Evolutionary conservation across 2,113 vertebrate genomes (phyloP).

Genomic region (Ictidomys tridecemlineatus): DNA sequence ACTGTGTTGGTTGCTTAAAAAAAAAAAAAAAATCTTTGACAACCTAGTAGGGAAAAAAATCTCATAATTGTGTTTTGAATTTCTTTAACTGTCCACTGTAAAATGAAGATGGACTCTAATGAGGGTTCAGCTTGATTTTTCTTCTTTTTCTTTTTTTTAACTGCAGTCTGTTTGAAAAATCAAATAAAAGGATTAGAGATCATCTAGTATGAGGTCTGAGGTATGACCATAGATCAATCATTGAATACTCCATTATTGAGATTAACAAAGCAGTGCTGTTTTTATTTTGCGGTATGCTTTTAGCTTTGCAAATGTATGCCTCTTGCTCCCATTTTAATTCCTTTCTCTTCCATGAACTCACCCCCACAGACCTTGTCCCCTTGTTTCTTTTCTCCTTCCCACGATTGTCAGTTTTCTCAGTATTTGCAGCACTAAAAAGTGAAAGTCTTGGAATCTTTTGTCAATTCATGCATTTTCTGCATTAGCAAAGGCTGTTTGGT

Average conservation of each 20-base stretch:
- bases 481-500: conserved; percentile 56
- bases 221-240: background rate
- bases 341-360: conserved; percentile 27
- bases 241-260: background rate
- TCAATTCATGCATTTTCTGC: conserved; percentile 68
- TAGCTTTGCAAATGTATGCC: conserved; percentile 13
- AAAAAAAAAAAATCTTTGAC: background rate
- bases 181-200: conserved; percentile 9
- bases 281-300: conserved; percentile 39
- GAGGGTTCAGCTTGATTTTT: background rate
- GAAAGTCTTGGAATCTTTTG: conserved; percentile 72
- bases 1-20: background rate
- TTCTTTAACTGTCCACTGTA: background rate
- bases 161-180: background rate
- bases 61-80: background rate
- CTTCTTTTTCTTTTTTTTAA: background rate
- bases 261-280: conserved; percentile 43
- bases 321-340: conserved; percentile 53
- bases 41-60: background rate
- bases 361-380: background rate
- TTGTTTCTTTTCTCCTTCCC: conserved; percentile 76
- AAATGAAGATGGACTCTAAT: background rate
- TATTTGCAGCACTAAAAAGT: conserved; percentile 55
- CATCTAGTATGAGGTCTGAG: background rate
- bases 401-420: conserved; percentile 78